Percentiles rank a stretch among this genome's conserved stretches.
These are phyloP conservation scores for Nezara viridula DNA, from an alignment of 2,888 invertebrate genomes.

Conservation along the genomic window DNA sequence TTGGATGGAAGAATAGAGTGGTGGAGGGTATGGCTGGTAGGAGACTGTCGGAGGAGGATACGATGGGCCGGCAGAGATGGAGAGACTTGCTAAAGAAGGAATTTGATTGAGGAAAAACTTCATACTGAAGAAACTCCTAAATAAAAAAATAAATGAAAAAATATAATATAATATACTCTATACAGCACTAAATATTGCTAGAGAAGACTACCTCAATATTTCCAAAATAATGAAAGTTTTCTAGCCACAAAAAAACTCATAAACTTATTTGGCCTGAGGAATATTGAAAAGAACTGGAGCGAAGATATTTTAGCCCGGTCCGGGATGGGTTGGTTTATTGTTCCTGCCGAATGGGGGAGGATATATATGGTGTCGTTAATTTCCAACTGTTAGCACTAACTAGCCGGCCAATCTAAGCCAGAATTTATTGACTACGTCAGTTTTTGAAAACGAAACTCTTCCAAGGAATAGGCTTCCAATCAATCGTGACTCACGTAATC, in stretches of 20 bases:
- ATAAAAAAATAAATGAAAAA: too few species aligned
- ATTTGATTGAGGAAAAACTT: too few species aligned
- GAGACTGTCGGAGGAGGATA: too few species aligned
- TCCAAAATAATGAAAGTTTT: too few species aligned
- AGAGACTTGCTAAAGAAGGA: too few species aligned
- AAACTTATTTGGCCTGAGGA: background rate
- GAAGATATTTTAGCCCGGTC: background rate
- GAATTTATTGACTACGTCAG: slow-evolving; percentile 26
- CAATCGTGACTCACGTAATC: background rate
- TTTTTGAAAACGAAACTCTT: slow-evolving; percentile 10
- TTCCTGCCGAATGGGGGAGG: background rate
- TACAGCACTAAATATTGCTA: too few species aligned
- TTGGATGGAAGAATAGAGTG: too few species aligned
- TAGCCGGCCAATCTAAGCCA: background rate
- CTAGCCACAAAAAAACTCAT: background rate
- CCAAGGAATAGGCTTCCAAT: background rate
- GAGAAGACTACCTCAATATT: too few species aligned
- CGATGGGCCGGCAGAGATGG: too few species aligned
- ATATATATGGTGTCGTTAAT: slow-evolving; percentile 35
- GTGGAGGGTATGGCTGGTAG: too few species aligned
- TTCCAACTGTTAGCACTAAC: slow-evolving; percentile 22
- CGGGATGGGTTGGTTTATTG: background rate
- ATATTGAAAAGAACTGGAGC: slow-evolving; percentile 23
- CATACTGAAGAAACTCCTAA: too few species aligned
- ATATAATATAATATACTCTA: too few species aligned